phyloP scores from a whole-genome alignment of 1,140 invertebrate species.

The Daktulosphaira vitifoliae region DNA sequence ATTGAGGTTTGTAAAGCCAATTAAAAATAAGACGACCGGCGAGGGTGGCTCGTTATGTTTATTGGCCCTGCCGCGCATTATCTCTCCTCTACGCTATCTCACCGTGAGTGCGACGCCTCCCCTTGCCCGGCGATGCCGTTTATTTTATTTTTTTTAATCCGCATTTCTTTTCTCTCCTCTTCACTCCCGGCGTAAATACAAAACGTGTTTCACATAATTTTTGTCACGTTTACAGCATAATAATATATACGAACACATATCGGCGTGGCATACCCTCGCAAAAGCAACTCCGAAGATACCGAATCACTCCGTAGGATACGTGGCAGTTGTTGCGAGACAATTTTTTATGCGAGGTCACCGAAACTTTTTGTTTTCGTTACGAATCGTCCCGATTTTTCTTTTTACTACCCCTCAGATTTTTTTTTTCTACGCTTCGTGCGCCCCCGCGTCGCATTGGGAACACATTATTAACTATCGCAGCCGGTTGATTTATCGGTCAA shows the following conservation, averaged over 20 bases:
- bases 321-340: no score
- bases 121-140: not conserved
- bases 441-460: not conserved
- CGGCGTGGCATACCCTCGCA: not conserved
- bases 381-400: not conserved
- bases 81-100: not conserved
- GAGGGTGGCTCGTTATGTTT: slow-evolving; percentile 26
- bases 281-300: no score
- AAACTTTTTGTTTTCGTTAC: slow-evolving; percentile 23
- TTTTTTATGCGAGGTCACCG: no score
- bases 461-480: slow-evolving; percentile 31
- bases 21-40: slow-evolving; percentile 26
- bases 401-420: not conserved
- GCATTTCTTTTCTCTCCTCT: not conserved
- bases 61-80: slow-evolving; percentile 30
- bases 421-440: not conserved
- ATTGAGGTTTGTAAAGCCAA: slow-evolving; percentile 32
- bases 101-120: not conserved
- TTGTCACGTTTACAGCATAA: slow-evolving; percentile 12
- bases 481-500: slow-evolving; percentile 32
- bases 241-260: not conserved
- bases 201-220: slow-evolving; percentile 32
- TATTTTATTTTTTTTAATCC: not conserved
- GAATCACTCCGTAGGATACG: no score
- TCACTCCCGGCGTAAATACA: slow-evolving; percentile 25